Base-by-base conservation (phyloP, 2,888 invertebrate species). In the Drosophila neonasuta region DNA sequence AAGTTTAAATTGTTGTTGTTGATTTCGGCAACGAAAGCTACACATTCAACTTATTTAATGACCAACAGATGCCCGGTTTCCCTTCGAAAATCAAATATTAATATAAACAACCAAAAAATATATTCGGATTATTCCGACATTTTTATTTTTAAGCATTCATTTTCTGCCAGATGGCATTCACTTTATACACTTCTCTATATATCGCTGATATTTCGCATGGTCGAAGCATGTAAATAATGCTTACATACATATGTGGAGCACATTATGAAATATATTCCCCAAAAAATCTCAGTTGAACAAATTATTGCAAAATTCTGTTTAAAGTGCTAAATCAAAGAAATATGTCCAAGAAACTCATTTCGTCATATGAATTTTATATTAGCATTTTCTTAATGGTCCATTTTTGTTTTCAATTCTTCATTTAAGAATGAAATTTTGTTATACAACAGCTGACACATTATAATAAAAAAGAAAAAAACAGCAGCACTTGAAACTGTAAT, bases 11-110 rank as follows among this genome's bases (percentile, higher is more conserved):
- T 24, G 1, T 24, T 24, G 6, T 6, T 24, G 24, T 24, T 41
- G 64, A 72, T 66, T 66, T 49, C 15, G 55, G 41, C 36, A 56
- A 42, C 36, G 29, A 71, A 68, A 68, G 51, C 59, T 34, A 24
- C 24, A 24, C 24, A 24, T 24, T 24, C 24, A 1, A 24, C 24
- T 48, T 32, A 10, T 32, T 24, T 62, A 67, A 73, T 74, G 59
- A 30, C 48, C 24, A 49, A 36, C 73, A 71, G 56, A 62, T 74
- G 70, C 10, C 15, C 20, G 20, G 20, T 39, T 9, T 32, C 4
- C 13, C 24, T 48, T 36, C 1, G 4, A 34, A 34, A 34, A 34
- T 34, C 3, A 51, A 51, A 44, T 59, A 34, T 58, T 49, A 34
- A 59, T 51, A 45, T 9, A 20, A 20, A 54, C 32, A 5, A 8